Evolutionary conservation across 2,113 vertebrate species (phyloP).

Genomic region (Melanostigma gelatinosum): DNA sequence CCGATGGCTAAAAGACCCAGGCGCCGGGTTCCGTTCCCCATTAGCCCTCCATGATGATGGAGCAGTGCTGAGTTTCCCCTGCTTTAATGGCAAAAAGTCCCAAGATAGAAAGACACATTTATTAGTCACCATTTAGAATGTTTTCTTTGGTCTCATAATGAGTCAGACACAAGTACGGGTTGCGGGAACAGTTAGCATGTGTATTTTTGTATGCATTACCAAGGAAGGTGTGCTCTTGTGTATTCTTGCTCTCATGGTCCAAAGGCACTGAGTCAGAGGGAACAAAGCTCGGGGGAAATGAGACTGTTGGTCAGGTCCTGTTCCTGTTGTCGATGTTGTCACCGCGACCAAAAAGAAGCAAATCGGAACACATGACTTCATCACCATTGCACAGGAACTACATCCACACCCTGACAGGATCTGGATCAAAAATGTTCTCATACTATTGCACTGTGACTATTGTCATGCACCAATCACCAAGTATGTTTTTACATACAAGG

Average conservation of each 20-base stretch:
- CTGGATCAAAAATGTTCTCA: conserved; percentile 10
- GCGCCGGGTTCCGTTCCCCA: conserved; percentile 70
- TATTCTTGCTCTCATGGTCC: conserved; percentile 39
- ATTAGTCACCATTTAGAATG: conserved; percentile 19
- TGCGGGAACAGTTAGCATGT: neutral
- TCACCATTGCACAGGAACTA: neutral
- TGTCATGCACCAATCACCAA: neutral
- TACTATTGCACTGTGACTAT: neutral
- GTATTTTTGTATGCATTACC: neutral
- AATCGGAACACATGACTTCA: conserved; percentile 53
- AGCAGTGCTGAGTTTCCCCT: conserved; percentile 54
- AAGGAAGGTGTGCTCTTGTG: conserved; percentile 3
- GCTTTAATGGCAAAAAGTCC: conserved; percentile 69
- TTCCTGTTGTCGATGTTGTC: conserved; percentile 73
- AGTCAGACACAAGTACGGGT: conserved; percentile 5
- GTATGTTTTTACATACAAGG: neutral
- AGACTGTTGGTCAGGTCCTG: conserved; percentile 68
- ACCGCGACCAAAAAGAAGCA: conserved; percentile 46
- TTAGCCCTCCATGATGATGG: conserved; percentile 71
- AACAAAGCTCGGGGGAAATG: conserved; percentile 71
- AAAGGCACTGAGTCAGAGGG: conserved; percentile 75
- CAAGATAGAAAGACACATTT: conserved; percentile 48
- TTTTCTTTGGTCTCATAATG: conserved; percentile 20
- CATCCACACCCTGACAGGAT: conserved; percentile 11
- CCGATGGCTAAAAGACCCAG: conserved; percentile 59